Conservation (phyloP, 2,888 invertebrate genomes). For the Protonemura montana region DNA sequence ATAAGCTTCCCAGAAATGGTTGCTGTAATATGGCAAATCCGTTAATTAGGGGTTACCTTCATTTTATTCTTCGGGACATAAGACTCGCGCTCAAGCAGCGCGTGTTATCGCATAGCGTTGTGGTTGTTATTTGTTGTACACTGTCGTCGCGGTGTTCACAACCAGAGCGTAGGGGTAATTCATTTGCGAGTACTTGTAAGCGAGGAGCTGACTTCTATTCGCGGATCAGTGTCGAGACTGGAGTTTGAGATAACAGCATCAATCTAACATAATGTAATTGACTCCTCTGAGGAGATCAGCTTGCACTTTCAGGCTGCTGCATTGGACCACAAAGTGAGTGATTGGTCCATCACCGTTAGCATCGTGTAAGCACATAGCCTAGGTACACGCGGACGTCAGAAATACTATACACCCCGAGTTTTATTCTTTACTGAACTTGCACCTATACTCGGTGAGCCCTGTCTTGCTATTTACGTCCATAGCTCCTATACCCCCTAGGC, state of each 20-base stretch:
- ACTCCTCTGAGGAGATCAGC: neutral
- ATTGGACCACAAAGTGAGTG: neutral
- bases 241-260: neutral
- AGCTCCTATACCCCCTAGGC: neutral
- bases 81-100: too few species aligned
- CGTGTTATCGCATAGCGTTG: too few species aligned
- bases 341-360: neutral
- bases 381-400: neutral
- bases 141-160: too few species aligned
- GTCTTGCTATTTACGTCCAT: neutral
- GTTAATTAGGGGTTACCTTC: too few species aligned
- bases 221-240: neutral
- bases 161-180: neutral
- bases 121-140: too few species aligned
- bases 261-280: neutral
- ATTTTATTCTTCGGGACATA: too few species aligned
- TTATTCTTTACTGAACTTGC: neutral
- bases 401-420: neutral
- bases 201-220: neutral
- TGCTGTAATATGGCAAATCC: too few species aligned
- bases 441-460: neutral
- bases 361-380: neutral
- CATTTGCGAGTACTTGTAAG: neutral
- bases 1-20: too few species aligned
- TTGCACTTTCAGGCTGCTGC: neutral